Evolutionary conservation across 2,113 vertebrate genomes (phyloP).

Genomic region (Anoura caudifer): DNA sequence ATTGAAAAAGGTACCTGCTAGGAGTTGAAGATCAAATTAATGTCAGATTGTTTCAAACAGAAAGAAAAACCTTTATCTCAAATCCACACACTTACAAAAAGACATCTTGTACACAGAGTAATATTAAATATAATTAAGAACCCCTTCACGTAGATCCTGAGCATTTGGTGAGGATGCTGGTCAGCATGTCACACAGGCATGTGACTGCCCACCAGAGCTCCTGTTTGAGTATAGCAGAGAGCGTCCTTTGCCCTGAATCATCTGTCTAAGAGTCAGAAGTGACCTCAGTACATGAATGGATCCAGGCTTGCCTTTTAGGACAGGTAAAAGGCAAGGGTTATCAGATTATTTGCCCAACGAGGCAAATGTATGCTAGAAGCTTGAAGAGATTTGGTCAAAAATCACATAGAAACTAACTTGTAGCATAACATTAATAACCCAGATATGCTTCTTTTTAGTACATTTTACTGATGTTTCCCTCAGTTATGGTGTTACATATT

Average conservation of each 20-base stretch:
- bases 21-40: neutral
- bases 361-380: neutral
- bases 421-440: neutral
- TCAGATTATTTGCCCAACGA: neutral
- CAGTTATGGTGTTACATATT: rapidly evolving
- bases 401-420: neutral
- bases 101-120: too few relatives aligned
- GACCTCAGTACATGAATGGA: neutral
- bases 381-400: neutral
- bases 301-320: neutral
- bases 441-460: neutral
- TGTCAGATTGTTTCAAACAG: neutral
- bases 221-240: neutral
- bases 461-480: neutral
- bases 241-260: neutral
- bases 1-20: neutral
- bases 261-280: neutral
- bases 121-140: neutral
- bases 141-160: too few relatives aligned
- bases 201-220: rapidly evolving
- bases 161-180: neutral
- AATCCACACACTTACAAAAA: neutral
- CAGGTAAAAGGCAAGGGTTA: rapidly evolving
- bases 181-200: too few relatives aligned
- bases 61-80: neutral